phyloP scores from a whole-genome alignment of 1,140 invertebrate species.

The Brachionus calyciflorus region DNA sequence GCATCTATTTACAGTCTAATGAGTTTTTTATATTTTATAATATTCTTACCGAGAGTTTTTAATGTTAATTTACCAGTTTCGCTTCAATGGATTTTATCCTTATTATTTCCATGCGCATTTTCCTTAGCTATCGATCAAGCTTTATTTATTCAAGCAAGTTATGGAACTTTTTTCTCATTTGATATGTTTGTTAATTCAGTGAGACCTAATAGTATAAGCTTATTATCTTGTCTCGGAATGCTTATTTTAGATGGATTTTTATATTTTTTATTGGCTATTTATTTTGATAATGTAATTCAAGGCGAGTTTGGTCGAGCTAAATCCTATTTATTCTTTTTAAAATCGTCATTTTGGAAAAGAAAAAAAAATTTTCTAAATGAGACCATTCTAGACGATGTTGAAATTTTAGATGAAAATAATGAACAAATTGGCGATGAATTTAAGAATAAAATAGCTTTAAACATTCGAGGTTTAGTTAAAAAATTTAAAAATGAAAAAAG shows the following conservation, averaged over 20 bases:
- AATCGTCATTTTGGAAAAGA: conserved; percentile 50
- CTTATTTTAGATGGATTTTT: conserved; percentile 30
- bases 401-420: conserved; percentile 10
- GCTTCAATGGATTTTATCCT: conserved; percentile 2
- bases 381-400: background rate
- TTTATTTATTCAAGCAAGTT: conserved; percentile 5
- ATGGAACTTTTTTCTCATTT: conserved; percentile 17
- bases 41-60: conserved; percentile 22
- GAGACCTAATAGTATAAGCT: conserved; percentile 23
- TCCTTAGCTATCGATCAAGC: conserved; percentile 30
- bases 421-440: conserved; percentile 15
- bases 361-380: conserved; percentile 55
- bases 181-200: conserved; percentile 29
- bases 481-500: conserved; percentile 46
- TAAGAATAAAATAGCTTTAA: conserved; percentile 27
- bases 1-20: conserved; percentile 1
- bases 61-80: background rate
- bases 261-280: conserved; percentile 36
- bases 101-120: conserved; percentile 37
- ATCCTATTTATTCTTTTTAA: conserved; percentile 8
- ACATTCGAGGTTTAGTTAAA: conserved; percentile 18
- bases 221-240: conserved; percentile 17
- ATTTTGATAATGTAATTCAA: conserved; percentile 36
- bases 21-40: conserved; percentile 25
- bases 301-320: conserved; percentile 35